These are phyloP conservation scores for Lepidocyrtinus sp. DNA, from an alignment of 2,888 invertebrate genomes.

Conservation along the genomic window DNA sequence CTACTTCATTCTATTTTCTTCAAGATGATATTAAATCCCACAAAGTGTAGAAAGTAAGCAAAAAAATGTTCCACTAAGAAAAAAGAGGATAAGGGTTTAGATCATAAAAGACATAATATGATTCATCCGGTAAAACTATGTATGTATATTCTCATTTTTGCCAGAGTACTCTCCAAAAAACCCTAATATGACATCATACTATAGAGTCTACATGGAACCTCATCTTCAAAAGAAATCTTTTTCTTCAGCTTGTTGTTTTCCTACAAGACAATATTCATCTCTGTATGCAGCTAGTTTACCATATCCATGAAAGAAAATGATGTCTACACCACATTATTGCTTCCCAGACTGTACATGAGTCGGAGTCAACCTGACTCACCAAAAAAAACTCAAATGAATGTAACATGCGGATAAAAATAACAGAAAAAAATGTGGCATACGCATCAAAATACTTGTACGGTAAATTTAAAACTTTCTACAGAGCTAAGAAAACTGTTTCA, in stretches of 20 bases:
- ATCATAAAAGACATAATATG: slow-evolving; percentile 54
- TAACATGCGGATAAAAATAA: too few relatives aligned
- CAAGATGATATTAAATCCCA: too few relatives aligned
- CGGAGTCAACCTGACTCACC: background rate
- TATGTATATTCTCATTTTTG: slow-evolving; percentile 52
- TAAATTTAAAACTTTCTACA: too few relatives aligned
- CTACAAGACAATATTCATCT: background rate
- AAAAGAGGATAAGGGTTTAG: too few relatives aligned
- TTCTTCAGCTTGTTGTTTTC: background rate
- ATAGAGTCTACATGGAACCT: slow-evolving; percentile 32
- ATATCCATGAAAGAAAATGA: slow-evolving; percentile 3
- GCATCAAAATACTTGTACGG: too few relatives aligned
- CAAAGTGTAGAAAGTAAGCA: too few relatives aligned
- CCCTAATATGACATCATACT: slow-evolving; percentile 36
- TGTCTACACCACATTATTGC: slow-evolving; percentile 21
- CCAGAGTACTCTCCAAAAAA: slow-evolving; percentile 44
- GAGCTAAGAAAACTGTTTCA: too few relatives aligned
- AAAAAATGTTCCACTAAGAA: too few relatives aligned
- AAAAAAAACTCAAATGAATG: too few relatives aligned
- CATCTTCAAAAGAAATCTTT: slow-evolving; percentile 31
- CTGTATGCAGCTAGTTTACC: background rate
- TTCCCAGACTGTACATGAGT: slow-evolving; percentile 26
- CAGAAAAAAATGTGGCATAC: too few relatives aligned
- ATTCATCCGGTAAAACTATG: slow-evolving; percentile 52
- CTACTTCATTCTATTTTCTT: too few relatives aligned